A percentile compares a stretch with the other conserved stretches of the same genome.
Conservation (phyloP, 1,140 invertebrate genomes). For the Carposina sasakii region DNA sequence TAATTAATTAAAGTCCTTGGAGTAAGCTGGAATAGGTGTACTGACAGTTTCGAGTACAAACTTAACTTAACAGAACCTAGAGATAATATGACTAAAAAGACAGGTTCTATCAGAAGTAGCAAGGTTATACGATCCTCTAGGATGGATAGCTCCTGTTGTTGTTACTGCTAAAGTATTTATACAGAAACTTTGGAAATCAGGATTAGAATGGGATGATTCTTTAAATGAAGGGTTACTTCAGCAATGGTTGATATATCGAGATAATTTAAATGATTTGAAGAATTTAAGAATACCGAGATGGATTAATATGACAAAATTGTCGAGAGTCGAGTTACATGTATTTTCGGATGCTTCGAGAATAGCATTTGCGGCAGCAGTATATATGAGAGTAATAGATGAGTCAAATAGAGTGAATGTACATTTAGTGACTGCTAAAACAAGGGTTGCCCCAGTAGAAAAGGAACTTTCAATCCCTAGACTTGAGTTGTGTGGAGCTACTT, state of each 20-base stretch:
- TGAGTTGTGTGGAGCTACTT: conserved; percentile 35
- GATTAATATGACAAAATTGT: not conserved
- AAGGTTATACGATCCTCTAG: conserved; percentile 34
- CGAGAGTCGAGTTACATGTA: conserved; percentile 7
- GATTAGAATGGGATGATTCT: conserved; percentile 28
- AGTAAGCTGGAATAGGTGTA: conserved; percentile 3
- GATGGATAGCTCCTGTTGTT: conserved; percentile 33
- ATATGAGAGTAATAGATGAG: not conserved
- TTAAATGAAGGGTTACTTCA: not conserved
- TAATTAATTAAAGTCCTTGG: conserved; percentile 6
- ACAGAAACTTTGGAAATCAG: conserved; percentile 34
- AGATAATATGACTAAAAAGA: conserved; percentile 23
- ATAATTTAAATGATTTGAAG: not conserved
- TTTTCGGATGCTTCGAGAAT: conserved; percentile 12
- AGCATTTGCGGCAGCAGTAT: conserved; percentile 9
- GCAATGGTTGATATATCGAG: not conserved
- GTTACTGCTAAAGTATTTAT: conserved; percentile 39
- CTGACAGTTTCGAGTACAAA: conserved; percentile 6
- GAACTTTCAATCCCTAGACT: conserved; percentile 32
- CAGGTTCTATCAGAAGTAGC: conserved; percentile 18
- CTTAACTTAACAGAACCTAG: not conserved
- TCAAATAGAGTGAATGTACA: conserved; percentile 10
- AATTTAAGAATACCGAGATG: not conserved
- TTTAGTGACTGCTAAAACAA: conserved; percentile 14
- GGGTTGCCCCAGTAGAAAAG: conserved; percentile 42